These are phyloP conservation scores for Gymnoscelis rufifasciata DNA, from an alignment of 2,888 invertebrate species.

Conservation along the genomic window DNA sequence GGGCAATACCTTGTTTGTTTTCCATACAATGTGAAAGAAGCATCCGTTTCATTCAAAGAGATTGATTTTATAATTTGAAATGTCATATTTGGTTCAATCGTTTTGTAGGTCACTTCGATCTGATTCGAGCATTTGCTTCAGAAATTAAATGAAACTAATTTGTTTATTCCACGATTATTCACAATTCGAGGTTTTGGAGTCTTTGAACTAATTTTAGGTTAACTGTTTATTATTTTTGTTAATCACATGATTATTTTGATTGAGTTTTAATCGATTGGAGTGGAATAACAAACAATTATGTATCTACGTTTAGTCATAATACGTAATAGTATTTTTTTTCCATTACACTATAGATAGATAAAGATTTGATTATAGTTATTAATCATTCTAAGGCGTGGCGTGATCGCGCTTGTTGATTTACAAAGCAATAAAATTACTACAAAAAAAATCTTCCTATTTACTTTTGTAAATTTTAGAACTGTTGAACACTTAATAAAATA, in stretches of 20 bases:
- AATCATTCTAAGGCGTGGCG: too few species aligned
- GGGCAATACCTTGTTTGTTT: conserved; percentile 48
- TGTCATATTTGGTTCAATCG: neutral
- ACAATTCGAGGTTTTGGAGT: neutral
- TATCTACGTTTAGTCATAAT: neutral
- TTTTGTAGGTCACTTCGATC: neutral
- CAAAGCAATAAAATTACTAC: too few species aligned
- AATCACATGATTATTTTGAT: conserved; percentile 2
- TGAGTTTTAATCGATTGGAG: conserved; percentile 12
- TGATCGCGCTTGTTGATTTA: too few species aligned
- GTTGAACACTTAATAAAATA: too few species aligned
- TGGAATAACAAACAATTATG: neutral
- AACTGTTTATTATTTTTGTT: neutral
- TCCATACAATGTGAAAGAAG: conserved; percentile 56
- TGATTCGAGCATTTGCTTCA: neutral
- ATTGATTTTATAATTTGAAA: conserved; percentile 8
- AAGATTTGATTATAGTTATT: too few species aligned
- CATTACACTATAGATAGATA: too few species aligned
- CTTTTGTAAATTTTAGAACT: too few species aligned
- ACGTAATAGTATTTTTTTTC: too few species aligned
- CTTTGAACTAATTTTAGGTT: neutral
- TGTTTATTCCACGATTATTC: too few species aligned
- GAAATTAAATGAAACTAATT: neutral
- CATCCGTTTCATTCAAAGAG: conserved; percentile 27
- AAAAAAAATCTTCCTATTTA: too few species aligned